Percentiles rank a stretch among this genome's conserved stretches.
Evolutionary conservation across 2,888 invertebrate species (phyloP).

Genomic region (Drosophila incognita): DNA sequence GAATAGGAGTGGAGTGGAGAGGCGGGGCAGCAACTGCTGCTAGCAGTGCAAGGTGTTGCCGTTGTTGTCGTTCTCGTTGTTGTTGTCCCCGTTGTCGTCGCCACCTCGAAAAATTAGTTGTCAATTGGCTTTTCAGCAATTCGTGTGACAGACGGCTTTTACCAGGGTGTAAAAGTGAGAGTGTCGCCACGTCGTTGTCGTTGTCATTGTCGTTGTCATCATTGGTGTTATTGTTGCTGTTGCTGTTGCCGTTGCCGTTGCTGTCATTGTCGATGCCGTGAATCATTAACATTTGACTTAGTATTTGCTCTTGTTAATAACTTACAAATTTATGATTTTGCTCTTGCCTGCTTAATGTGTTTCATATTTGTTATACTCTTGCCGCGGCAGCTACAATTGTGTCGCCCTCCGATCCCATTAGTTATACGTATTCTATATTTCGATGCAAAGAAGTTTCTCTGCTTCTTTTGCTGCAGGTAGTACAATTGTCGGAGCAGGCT

Average conservation of each 20-base stretch:
- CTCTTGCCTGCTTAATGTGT: slow-evolving; percentile 10
- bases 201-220: neutral
- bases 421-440: neutral
- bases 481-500: too few relatives aligned
- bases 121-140: slow-evolving; percentile 70
- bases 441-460: neutral
- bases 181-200: slow-evolving; percentile 53
- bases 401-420: neutral
- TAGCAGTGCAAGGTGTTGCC: slow-evolving; percentile 63
- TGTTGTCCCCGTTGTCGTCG: slow-evolving; percentile 28
- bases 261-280: slow-evolving; percentile 18
- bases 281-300: slow-evolving; percentile 56
- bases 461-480: neutral
- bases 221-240: neutral
- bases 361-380: neutral
- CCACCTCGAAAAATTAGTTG: slow-evolving; percentile 73
- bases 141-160: slow-evolving; percentile 73
- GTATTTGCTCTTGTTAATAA: slow-evolving; percentile 60
- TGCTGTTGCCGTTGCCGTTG: neutral
- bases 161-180: slow-evolving; percentile 50
- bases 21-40: neutral
- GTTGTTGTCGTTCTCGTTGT: slow-evolving; percentile 32
- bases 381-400: neutral
- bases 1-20: neutral
- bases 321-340: slow-evolving; percentile 66